Percentiles rank a stretch among this genome's conserved stretches.
Evolutionary conservation across 2,888 invertebrate species (phyloP).

Genomic region (Diplazon laetatorius): DNA sequence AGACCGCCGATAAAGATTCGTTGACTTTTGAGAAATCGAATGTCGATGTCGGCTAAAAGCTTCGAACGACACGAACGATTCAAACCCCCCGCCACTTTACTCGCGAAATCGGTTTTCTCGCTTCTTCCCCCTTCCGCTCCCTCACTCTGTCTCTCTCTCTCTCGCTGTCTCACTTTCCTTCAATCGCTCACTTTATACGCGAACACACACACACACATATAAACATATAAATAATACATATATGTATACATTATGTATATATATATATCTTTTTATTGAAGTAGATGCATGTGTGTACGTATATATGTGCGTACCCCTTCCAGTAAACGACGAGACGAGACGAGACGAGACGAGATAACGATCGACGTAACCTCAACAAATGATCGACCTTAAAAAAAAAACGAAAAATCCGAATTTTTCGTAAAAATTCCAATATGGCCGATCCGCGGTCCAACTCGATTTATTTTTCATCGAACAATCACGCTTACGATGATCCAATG

Average conservation of each 20-base stretch:
- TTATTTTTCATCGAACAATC: no score
- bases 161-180: no score
- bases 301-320: slow-evolving; percentile 44
- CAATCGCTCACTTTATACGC: no score
- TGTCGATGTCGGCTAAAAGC: slow-evolving; percentile 55
- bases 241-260: not conserved
- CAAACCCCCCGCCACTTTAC: slow-evolving; percentile 47
- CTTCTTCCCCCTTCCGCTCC: slow-evolving; percentile 1
- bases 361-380: slow-evolving; percentile 43
- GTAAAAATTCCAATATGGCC: no score
- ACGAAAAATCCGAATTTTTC: no score
- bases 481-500: no score
- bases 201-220: not conserved
- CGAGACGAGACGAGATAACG: slow-evolving; percentile 59
- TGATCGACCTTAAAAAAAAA: not conserved
- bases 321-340: slow-evolving; percentile 3
- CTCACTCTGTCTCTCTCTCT: not conserved
- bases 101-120: slow-evolving; percentile 39
- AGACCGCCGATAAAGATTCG: slow-evolving; percentile 55
- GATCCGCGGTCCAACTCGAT: no score
- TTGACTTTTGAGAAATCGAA: slow-evolving; percentile 65
- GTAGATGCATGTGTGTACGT: no score
- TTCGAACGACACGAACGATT: slow-evolving; percentile 39
- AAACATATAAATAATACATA: slow-evolving; percentile 13
- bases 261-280: no score